Evolutionary conservation across 2,888 invertebrate species (phyloP).

Genomic region (Eutolmus rufibarbis): DNA sequence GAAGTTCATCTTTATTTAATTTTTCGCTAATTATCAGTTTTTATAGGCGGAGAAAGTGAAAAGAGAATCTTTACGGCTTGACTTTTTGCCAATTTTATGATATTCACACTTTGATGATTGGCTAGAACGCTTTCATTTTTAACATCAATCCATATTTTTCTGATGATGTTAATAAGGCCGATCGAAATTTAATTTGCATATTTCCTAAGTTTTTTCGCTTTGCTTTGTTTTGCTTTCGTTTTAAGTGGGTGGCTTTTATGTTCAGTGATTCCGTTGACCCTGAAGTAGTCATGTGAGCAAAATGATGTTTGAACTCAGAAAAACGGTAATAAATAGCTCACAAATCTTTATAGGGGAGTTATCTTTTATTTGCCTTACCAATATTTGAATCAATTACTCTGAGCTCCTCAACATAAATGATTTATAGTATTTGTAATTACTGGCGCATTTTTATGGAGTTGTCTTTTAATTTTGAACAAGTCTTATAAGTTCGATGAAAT

Average conservation of each 20-base stretch:
- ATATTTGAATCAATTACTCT: background rate
- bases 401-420: background rate
- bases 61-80: background rate
- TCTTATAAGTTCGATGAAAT: too few species aligned
- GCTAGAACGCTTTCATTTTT: constrained; percentile 17
- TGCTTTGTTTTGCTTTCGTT: background rate
- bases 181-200: background rate
- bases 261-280: background rate
- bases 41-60: constrained; percentile 22
- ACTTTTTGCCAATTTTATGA: background rate
- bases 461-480: too few species aligned
- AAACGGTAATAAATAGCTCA: background rate
- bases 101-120: background rate
- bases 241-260: background rate
- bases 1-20: constrained; percentile 19
- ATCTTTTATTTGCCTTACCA: background rate
- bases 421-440: background rate
- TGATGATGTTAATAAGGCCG: background rate
- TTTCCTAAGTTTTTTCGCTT: background rate
- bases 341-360: background rate
- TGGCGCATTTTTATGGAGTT: too few species aligned
- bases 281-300: background rate
- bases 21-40: constrained; percentile 8
- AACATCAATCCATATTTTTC: background rate
- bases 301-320: background rate